These are phyloP conservation scores for Panulirus ornatus DNA, from an alignment of 1,140 invertebrate species.

Conservation along the genomic window DNA sequence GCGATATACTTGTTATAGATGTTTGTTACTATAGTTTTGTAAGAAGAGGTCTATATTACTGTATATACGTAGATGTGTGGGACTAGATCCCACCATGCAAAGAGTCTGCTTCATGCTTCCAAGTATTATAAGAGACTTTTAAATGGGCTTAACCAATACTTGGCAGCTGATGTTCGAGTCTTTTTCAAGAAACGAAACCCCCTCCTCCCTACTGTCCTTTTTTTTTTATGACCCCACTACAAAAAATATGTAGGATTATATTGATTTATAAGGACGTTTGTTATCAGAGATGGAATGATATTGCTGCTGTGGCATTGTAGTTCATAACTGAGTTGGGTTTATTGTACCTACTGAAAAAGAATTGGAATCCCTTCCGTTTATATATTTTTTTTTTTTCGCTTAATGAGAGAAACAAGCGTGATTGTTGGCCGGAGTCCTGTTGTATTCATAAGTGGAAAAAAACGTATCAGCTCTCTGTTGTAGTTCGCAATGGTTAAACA, in stretches of 20 bases:
- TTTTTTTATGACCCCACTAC: too few relatives aligned
- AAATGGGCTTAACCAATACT: conserved; percentile 39
- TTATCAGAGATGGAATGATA: conserved; percentile 35
- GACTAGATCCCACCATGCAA: neutral
- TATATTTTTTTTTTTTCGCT: too few relatives aligned
- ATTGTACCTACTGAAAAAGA: neutral
- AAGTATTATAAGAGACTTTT: conserved; percentile 8
- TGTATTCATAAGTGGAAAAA: conserved; percentile 44
- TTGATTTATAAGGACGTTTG: too few relatives aligned
- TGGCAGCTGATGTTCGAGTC: too few relatives aligned
- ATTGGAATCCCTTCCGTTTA: conserved; percentile 46
- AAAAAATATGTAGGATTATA: too few relatives aligned
- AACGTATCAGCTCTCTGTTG: conserved; percentile 36
- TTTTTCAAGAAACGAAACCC: too few relatives aligned
- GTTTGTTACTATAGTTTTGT: conserved; percentile 72
- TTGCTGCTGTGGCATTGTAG: conserved; percentile 64
- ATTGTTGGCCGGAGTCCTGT: conserved; percentile 50
- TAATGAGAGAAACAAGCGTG: conserved; percentile 13
- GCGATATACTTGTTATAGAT: conserved; percentile 59
- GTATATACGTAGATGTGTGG: conserved; percentile 44
- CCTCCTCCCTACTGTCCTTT: too few relatives aligned
- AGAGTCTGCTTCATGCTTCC: conserved; percentile 26
- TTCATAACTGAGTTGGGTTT: conserved; percentile 43
- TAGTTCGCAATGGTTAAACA: conserved; percentile 19
- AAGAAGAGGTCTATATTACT: conserved; percentile 68